Conservation (phyloP, 2,113 vertebrate genomes). For the Epinephelus moara region DNA sequence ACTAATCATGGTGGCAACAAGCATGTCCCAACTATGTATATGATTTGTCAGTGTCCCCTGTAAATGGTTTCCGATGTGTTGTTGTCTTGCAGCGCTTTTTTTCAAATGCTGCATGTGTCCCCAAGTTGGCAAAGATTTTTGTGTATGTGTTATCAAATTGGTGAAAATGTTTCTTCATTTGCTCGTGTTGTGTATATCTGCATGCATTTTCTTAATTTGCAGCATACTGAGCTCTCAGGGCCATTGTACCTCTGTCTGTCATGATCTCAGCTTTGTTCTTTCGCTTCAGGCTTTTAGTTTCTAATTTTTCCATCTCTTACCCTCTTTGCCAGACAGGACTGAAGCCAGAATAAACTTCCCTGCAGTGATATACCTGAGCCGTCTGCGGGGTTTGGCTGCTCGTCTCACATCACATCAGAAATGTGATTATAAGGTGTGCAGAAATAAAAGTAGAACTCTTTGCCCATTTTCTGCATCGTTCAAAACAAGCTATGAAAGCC, state of each 20-base stretch:
- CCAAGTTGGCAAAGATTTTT: no score
- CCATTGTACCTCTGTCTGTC: conserved; percentile 6
- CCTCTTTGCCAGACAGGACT: conserved; percentile 30
- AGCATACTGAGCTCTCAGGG: no score
- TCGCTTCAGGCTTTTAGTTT: conserved; percentile 39
- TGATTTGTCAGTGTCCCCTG: no score
- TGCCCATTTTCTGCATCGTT: conserved; percentile 16
- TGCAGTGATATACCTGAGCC: conserved; percentile 33
- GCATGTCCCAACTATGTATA: no score
- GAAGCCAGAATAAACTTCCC: conserved; percentile 30
- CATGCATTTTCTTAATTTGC: no score
- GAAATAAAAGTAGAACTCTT: conserved; percentile 13
- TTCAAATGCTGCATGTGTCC: no score
- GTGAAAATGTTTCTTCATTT: no score
- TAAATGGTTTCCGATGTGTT: no score
- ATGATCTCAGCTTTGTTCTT: conserved; percentile 12
- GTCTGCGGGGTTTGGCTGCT: conserved; percentile 28
- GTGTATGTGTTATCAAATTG: no score
- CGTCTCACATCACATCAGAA: conserved; percentile 35
- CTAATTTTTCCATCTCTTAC: conserved; percentile 24
- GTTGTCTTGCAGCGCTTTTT: no score
- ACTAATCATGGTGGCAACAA: no score
- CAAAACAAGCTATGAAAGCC: conserved; percentile 42
- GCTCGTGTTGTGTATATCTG: no score
- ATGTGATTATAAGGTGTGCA: conserved; percentile 53